Evolutionary conservation across 1,140 invertebrate genomes (phyloP), one percentile per base, ranked within the genome.

Genomic region (Pseudomyrmex cubaensis): DNA sequence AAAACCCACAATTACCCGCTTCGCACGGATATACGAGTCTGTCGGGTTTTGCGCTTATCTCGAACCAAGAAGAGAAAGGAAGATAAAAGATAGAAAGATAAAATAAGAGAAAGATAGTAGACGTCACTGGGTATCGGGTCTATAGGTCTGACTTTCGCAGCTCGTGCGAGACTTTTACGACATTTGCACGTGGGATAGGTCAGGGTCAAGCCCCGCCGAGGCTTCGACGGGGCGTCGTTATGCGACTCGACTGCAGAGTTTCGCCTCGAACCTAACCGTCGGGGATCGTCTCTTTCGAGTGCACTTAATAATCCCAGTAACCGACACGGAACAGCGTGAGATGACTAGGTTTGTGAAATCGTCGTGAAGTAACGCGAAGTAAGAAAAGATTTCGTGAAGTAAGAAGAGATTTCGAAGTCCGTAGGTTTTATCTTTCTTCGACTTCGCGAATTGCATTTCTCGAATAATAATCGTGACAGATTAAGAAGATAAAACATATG

Each of bases 111-210:
- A 54, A 59, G 12, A 82, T 69, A 20, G 57, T 76, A n/a, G 54
- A 44, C 59, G 44, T 59, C 8, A 44, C 63, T 22, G 22, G 7
- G 52, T 86, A 82, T 80, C 63, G 80, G 56, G 15, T 80, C 76
- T 82, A 75, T 59, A 50, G 54, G 22, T 35, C 59, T 48, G 73
- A 73, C 73, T 84, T 80, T 80, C 52, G 57, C 75, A 50, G 57
- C 13, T n/a, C 63, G 50, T 59, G 52, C 70, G 57, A 74, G 52
- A 62, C 67, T 85, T 70, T 61, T 84, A 78, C 87, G 87, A 85
- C 86, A 88, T 85, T 88, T 87, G 66, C 76, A 85, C 73, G 86
- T 87, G 74, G 67, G 87, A 59, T 88, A 88, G 87, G 86, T 88
- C 87, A 88, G 54, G 86, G 87, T 85, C 77, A 82, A 35, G 2